Evolutionary conservation across 2,888 invertebrate species (phyloP).

Genomic region (Drosophila picticornis): DNA sequence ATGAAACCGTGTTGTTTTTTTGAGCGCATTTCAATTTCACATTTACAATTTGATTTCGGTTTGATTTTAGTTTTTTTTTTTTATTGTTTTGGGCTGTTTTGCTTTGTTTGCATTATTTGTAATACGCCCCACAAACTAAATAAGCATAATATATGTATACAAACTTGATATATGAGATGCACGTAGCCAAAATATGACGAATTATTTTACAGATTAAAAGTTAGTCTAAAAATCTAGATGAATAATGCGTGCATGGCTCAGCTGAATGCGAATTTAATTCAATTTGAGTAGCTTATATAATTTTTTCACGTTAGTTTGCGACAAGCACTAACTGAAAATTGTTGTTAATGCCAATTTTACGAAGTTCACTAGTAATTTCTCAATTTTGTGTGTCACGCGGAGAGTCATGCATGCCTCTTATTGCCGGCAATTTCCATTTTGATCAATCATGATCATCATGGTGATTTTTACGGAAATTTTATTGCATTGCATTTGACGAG

Average conservation of each 20-base stretch:
- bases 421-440: slow-evolving; percentile 49
- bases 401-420: slow-evolving; percentile 16
- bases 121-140: slow-evolving; percentile 10
- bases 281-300: background rate
- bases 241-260: background rate
- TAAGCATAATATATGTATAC: background rate
- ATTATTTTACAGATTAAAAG: background rate
- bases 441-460: slow-evolving; percentile 53
- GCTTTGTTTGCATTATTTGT: background rate
- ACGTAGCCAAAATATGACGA: background rate
- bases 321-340: background rate
- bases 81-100: background rate
- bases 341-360: slow-evolving; percentile 5
- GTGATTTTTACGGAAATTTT: slow-evolving; percentile 49
- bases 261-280: background rate
- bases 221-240: background rate
- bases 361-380: slow-evolving; percentile 2
- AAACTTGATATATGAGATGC: background rate
- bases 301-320: background rate
- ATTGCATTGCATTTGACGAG: slow-evolving; percentile 57
- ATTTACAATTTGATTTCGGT: slow-evolving; percentile 36
- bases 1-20: slow-evolving; percentile 19
- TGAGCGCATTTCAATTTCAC: slow-evolving; percentile 17
- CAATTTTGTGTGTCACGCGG: slow-evolving; percentile 36
- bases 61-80: slow-evolving; percentile 3